Percentiles rank a stretch among this genome's conserved stretches.
phyloP scores from a whole-genome alignment of 2,888 invertebrate genomes.

The Tyria jacobaeae region DNA sequence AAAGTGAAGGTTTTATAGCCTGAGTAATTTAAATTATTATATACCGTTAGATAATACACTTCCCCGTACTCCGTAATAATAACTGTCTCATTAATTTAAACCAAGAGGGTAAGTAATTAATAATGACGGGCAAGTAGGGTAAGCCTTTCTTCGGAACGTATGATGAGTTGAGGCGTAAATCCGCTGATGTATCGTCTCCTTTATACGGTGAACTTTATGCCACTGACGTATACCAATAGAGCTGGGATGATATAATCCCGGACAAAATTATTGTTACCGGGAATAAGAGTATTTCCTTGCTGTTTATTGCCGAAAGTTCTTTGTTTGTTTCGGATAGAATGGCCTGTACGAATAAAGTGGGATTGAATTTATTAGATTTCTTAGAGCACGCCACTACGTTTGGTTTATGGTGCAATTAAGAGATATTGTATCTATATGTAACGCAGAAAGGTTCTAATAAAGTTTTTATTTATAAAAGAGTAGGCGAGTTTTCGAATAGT shows the following conservation, averaged over 20 bases:
- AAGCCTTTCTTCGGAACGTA: background rate
- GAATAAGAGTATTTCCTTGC: conserved; percentile 33
- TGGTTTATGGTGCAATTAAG: conserved; percentile 15
- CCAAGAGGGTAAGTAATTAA: conserved; percentile 1
- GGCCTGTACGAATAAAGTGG: conserved; percentile 21
- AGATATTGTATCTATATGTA: conserved; percentile 18
- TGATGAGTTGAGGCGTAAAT: background rate
- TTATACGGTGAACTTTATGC: conserved; percentile 13
- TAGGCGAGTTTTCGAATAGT: background rate
- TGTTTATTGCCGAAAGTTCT: conserved; percentile 40
- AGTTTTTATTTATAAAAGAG: background rate
- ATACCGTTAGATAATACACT: background rate
- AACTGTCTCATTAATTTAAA: background rate
- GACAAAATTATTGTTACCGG: conserved; percentile 38
- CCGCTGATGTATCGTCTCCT: conserved; percentile 9
- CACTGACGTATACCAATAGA: conserved; percentile 19
- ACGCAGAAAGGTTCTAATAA: conserved; percentile 5
- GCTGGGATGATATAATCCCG: conserved; percentile 30
- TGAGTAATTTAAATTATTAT: background rate
- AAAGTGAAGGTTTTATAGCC: background rate
- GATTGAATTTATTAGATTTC: conserved; percentile 38
- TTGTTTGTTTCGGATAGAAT: conserved; percentile 35
- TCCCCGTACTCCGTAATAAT: background rate
- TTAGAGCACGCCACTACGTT: conserved; percentile 17
- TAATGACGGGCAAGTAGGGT: background rate